Evolutionary conservation across 2,888 invertebrate genomes (phyloP), one percentile per base, ranked within the genome.

Genomic region (Onchidella celtica): DNA sequence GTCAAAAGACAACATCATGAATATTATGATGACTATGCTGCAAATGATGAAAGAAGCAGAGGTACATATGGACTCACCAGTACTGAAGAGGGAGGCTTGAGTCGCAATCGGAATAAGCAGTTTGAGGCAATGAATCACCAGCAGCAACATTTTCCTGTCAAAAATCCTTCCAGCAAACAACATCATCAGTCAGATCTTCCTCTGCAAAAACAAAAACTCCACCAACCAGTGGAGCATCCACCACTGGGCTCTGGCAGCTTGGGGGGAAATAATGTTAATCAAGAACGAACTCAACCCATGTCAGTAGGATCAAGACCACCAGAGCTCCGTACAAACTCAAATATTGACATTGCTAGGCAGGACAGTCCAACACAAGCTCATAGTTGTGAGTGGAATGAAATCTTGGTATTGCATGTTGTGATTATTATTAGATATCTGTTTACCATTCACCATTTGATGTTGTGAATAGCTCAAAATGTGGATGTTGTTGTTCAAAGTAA

Each of bases 41-140:
- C 84, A 61, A 84, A 82, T 47, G 82, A 80, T 36, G 74, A 77
- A 55, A 76, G 84, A 78, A 80, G 78, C 63, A 72, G 82, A 6
- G 78, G 75, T 3, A 24, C 65, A 59, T 81, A 69, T 59, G 72
- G 72, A 21, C n/a, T 14, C 24, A 24, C 65, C 11, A 63, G 38
- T 0, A 0, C 34, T 34, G 21, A 11, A 36, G 81, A 75, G 24
- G 32, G 57, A 4, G 79, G 77, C 9, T 82, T 83, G 66, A 87
- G 85, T 83, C 85, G 89, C n/a, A 90, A 89, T 83, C 84, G 90
- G 47, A 89, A 89, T 83, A 89, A 88, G 68, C 84, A 86, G 1
- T 89, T 90, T 86, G 85, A 88, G 82, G 85, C 83, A 47, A 87
- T 85, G 79, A 87, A 85, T 74, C 68, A 85, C 65, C 84, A 89